These are phyloP conservation scores for Eilema sororculum DNA, from an alignment of 2,888 invertebrate species.

Conservation along the genomic window DNA sequence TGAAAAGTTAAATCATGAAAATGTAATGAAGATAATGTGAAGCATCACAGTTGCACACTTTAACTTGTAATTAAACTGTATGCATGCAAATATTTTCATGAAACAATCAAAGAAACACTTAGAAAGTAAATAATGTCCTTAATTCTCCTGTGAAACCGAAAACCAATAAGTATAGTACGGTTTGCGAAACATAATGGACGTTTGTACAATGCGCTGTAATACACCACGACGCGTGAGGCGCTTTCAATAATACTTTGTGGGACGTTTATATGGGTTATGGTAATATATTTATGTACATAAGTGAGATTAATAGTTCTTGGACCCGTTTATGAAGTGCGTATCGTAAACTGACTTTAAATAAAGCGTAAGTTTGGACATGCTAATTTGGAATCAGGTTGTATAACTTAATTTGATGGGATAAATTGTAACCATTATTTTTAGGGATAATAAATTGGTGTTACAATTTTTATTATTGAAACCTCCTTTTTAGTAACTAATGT, in stretches of 20 bases:
- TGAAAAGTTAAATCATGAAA: too few relatives aligned
- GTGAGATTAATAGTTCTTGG: neutral
- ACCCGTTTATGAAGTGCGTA: neutral
- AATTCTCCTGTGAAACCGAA: neutral
- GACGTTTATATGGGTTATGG: conserved; percentile 16
- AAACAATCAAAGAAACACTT: neutral
- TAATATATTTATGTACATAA: conserved; percentile 3
- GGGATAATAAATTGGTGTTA: neutral
- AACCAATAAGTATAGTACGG: neutral
- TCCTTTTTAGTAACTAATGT: too few relatives aligned
- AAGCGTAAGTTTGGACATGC: neutral
- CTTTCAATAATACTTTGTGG: conserved; percentile 12
- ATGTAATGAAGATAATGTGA: too few relatives aligned
- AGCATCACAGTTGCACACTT: too few relatives aligned
- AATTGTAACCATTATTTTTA: neutral
- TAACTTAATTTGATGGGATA: neutral
- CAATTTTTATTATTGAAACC: neutral
- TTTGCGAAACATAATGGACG: neutral
- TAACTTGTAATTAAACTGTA: too few relatives aligned
- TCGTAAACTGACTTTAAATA: neutral
- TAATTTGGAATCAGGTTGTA: neutral
- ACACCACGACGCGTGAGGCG: conserved; percentile 7
- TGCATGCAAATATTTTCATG: neutral
- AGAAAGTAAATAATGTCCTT: neutral
- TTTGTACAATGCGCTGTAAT: neutral